Evolutionary conservation across 2,888 invertebrate species (phyloP).

Genomic region (Megastigmus dorsalis): DNA sequence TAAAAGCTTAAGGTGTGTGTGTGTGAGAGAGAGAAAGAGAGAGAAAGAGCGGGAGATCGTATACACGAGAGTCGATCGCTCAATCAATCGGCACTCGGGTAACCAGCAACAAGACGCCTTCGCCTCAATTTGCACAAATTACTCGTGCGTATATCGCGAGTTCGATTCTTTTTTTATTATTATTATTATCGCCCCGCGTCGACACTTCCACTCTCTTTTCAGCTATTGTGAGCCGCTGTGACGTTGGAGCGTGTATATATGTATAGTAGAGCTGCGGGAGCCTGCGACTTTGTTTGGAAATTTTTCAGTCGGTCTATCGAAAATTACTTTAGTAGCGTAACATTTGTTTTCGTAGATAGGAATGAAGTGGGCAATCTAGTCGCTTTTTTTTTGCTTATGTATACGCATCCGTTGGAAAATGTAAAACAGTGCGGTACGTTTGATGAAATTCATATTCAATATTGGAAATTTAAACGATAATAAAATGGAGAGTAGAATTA

Average conservation of each 20-base stretch:
- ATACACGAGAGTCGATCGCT: constrained; percentile 1
- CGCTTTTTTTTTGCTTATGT: too few relatives aligned
- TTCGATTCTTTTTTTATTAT: background rate
- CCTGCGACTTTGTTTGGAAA: background rate
- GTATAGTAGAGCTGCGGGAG: too few relatives aligned
- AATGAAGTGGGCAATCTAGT: too few relatives aligned
- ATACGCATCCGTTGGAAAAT: too few relatives aligned
- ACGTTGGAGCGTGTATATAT: background rate
- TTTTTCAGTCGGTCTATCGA: background rate
- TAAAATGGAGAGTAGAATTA: background rate
- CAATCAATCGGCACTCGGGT: constrained; percentile 45
- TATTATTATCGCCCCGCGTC: too few relatives aligned
- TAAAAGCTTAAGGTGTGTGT: too few relatives aligned
- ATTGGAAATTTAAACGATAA: too few relatives aligned
- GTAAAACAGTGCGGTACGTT: too few relatives aligned
- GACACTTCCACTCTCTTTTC: too few relatives aligned
- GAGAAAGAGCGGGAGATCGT: background rate
- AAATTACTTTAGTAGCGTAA: constrained; percentile 3
- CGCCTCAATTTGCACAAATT: constrained; percentile 42
- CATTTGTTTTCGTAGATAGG: background rate
- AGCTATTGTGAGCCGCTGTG: background rate
- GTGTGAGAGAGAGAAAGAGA: background rate
- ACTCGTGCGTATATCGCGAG: background rate
- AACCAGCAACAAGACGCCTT: constrained; percentile 14
- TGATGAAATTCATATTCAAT: too few relatives aligned